These are phyloP conservation scores for Zaprionus bogoriensis DNA, from an alignment of 2,888 invertebrate species.

Conservation along the genomic window DNA sequence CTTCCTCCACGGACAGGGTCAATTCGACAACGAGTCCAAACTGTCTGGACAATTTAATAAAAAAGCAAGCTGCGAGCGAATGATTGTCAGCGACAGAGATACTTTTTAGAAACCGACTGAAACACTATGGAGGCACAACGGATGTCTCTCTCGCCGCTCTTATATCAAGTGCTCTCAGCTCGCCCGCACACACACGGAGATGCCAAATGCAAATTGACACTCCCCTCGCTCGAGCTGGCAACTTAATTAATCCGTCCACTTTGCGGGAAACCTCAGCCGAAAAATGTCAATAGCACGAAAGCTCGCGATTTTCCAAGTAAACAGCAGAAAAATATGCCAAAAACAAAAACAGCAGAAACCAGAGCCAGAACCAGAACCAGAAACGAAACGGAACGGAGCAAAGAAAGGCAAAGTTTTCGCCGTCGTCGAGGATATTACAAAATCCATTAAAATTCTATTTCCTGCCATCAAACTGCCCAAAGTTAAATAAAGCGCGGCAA, in stretches of 20 bases:
- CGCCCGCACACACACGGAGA: background rate
- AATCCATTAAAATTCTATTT: slow-evolving; percentile 77
- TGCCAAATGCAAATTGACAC: slow-evolving; percentile 41
- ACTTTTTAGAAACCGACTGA: background rate
- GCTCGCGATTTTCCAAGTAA: slow-evolving; percentile 38
- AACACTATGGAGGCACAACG: too few relatives aligned
- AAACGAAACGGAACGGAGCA: slow-evolving; percentile 15
- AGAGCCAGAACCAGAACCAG: background rate
- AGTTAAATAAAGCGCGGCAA: slow-evolving; percentile 72
- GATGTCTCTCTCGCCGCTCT: background rate
- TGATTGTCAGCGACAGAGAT: background rate
- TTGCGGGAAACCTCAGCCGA: slow-evolving; percentile 37
- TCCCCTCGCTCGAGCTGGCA: slow-evolving; percentile 2
- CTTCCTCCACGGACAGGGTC: background rate
- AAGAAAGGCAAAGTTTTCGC: slow-evolving; percentile 50
- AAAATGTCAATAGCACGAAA: slow-evolving; percentile 62
- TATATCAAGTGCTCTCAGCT: background rate
- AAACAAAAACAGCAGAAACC: slow-evolving; percentile 5
- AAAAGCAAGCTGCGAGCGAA: background rate
- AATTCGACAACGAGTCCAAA: background rate
- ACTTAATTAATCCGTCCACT: slow-evolving; percentile 55
- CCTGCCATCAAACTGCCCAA: slow-evolving; percentile 78
- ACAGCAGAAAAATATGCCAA: slow-evolving; percentile 29
- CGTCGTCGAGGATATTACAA: slow-evolving; percentile 63
- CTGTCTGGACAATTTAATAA: slow-evolving; percentile 15